Conservation (phyloP, 1,140 invertebrate species). For the Drosophila quadrilineata region DNA sequence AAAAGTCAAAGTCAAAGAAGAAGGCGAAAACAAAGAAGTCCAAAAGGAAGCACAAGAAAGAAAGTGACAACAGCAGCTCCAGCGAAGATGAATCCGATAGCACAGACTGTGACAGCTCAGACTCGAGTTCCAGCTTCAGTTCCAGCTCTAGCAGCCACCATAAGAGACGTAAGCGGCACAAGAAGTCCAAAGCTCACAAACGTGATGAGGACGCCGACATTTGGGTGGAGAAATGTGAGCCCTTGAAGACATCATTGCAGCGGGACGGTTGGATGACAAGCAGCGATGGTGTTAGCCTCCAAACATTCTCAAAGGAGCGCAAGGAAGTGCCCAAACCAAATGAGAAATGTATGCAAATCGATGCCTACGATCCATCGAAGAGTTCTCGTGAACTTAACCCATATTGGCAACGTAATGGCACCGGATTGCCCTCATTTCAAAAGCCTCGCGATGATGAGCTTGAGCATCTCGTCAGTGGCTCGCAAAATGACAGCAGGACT, state of each 20-base stretch:
- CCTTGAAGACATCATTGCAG: slow-evolving; percentile 23
- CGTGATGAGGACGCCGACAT: slow-evolving; percentile 59
- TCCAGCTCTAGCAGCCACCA: slow-evolving; percentile 37
- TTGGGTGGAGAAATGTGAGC: slow-evolving; percentile 40
- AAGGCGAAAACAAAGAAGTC: slow-evolving; percentile 54
- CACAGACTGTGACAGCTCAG: background rate
- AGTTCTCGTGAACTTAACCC: slow-evolving; percentile 92
- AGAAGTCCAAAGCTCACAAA: slow-evolving; percentile 40
- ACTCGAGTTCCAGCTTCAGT: slow-evolving; percentile 8
- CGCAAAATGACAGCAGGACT: background rate
- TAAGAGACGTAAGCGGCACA: slow-evolving; percentile 17
- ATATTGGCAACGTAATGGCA: slow-evolving; percentile 94
- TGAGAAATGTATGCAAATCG: slow-evolving; percentile 82
- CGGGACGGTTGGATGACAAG: slow-evolving; percentile 84
- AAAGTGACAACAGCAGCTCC: slow-evolving; percentile 29
- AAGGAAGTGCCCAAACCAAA: slow-evolving; percentile 81
- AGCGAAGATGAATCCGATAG: slow-evolving; percentile 30
- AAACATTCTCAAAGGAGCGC: slow-evolving; percentile 80
- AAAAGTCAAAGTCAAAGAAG: slow-evolving; percentile 42
- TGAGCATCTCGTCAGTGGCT: background rate
- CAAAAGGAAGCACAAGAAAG: slow-evolving; percentile 27
- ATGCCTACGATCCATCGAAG: slow-evolving; percentile 87
- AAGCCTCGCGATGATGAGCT: slow-evolving; percentile 78
- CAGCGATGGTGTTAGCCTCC: slow-evolving; percentile 82
- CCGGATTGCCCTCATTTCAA: slow-evolving; percentile 86